A percentile compares a stretch with the other conserved stretches of the same genome.
Evolutionary conservation across 2,888 invertebrate genomes (phyloP).

Genomic region (Mythimna albipuncta): DNA sequence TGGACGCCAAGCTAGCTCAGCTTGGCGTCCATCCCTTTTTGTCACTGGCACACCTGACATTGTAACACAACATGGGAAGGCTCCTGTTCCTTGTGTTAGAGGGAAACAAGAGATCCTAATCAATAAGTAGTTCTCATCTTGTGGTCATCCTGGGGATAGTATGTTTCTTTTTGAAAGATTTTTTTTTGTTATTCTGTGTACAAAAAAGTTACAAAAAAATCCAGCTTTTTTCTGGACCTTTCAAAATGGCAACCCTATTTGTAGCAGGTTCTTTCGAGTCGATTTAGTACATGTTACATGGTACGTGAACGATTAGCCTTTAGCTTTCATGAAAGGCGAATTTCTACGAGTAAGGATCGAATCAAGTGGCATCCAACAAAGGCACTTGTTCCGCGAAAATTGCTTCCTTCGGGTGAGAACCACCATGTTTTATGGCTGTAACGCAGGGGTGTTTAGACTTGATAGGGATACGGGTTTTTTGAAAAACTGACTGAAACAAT

Average conservation of each 20-base stretch:
- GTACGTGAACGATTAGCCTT: conserved; percentile 61
- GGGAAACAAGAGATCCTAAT: too few species aligned
- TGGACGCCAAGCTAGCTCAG: too few species aligned
- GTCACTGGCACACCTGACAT: too few species aligned
- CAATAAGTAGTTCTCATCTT: too few species aligned
- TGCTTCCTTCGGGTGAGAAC: conserved; percentile 73
- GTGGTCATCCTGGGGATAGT: too few species aligned
- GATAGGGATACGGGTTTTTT: too few species aligned
- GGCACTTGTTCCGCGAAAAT: conserved; percentile 72
- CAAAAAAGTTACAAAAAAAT: not conserved
- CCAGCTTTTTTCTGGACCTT: not conserved
- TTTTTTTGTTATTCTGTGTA: too few species aligned
- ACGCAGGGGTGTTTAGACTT: not conserved
- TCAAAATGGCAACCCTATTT: not conserved
- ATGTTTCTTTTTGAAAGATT: too few species aligned
- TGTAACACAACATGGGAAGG: too few species aligned
- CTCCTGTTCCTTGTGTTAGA: too few species aligned
- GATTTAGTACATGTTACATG: conserved; percentile 28
- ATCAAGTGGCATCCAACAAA: conserved; percentile 74
- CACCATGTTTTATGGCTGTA: conserved; percentile 70
- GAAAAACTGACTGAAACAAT: too few species aligned
- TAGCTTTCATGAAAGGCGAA: conserved; percentile 54
- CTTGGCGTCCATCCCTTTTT: too few species aligned
- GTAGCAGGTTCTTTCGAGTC: conserved; percentile 6
- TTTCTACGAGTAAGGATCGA: conserved; percentile 67